A percentile compares a stretch with the other conserved stretches of the same genome.
phyloP scores from a whole-genome alignment of 1,140 invertebrate species.

The Zaprionus vittiger region DNA sequence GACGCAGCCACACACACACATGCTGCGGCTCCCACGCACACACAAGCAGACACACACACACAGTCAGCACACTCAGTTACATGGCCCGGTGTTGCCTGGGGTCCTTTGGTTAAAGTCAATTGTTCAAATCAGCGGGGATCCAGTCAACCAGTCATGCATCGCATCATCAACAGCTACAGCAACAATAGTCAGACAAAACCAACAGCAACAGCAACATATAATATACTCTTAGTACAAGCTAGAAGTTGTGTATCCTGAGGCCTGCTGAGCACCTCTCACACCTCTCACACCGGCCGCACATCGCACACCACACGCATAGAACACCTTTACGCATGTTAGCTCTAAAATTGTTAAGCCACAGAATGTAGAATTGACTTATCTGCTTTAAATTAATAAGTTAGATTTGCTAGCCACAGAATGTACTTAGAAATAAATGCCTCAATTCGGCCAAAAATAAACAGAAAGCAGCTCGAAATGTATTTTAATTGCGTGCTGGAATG shows the following conservation, averaged over 20 bases:
- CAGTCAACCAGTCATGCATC: constrained; percentile 50
- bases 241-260: constrained; percentile 26
- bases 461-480: background rate
- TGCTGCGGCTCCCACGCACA: background rate
- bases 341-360: background rate
- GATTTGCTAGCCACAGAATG: background rate
- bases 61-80: background rate
- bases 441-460: background rate
- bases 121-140: constrained; percentile 28
- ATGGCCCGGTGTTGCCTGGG: background rate
- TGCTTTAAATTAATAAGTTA: background rate
- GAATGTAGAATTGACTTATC: background rate
- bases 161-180: constrained; percentile 35
- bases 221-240: background rate
- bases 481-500: background rate
- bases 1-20: background rate
- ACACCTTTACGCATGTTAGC: constrained; percentile 12
- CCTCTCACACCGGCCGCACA: background rate
- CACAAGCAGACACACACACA: constrained; percentile 12
- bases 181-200: constrained; percentile 1
- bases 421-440: background rate
- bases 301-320: background rate
- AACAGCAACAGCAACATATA: background rate
- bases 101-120: constrained; percentile 29
- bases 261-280: background rate